These are phyloP conservation scores for Ennomos erosarius DNA, from an alignment of 2,888 invertebrate species.

Conservation along the genomic window DNA sequence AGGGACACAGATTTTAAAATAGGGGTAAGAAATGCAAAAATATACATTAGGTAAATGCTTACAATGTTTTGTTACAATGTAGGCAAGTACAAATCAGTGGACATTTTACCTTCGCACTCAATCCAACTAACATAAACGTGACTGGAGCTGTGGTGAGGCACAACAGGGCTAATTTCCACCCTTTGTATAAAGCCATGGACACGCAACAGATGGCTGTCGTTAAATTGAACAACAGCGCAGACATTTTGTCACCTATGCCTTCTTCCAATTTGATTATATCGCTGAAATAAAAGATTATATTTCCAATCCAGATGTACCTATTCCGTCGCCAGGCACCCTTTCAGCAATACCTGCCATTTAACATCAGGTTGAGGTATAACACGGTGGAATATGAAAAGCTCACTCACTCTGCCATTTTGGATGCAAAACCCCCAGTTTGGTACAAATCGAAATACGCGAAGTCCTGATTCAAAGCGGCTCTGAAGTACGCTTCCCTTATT, in stretches of 20 bases:
- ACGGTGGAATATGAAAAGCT: not conserved
- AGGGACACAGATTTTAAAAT: too few species aligned
- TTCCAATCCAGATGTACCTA: not conserved
- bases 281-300: slow-evolving; percentile 62
- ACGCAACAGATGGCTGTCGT: slow-evolving; percentile 88
- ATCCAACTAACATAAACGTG: slow-evolving; percentile 85
- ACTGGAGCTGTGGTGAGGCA: slow-evolving; percentile 89
- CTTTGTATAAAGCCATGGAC: slow-evolving; percentile 88
- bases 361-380: too few species aligned
- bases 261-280: slow-evolving; percentile 90
- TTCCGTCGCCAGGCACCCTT: too few species aligned
- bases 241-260: slow-evolving; percentile 92
- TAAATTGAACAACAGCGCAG: slow-evolving; percentile 88
- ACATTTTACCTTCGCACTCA: slow-evolving; percentile 85
- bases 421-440: slow-evolving; percentile 89
- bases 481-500: slow-evolving; percentile 86
- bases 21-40: too few species aligned
- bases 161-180: slow-evolving; percentile 93
- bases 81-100: not conserved
- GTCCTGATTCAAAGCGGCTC: slow-evolving; percentile 88
- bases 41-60: too few species aligned
- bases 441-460: slow-evolving; percentile 89
- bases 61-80: too few species aligned
- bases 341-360: too few species aligned
- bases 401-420: slow-evolving; percentile 89